Base-by-base conservation (phyloP, 1,140 invertebrate species). In the Chelonus insularis region DNA sequence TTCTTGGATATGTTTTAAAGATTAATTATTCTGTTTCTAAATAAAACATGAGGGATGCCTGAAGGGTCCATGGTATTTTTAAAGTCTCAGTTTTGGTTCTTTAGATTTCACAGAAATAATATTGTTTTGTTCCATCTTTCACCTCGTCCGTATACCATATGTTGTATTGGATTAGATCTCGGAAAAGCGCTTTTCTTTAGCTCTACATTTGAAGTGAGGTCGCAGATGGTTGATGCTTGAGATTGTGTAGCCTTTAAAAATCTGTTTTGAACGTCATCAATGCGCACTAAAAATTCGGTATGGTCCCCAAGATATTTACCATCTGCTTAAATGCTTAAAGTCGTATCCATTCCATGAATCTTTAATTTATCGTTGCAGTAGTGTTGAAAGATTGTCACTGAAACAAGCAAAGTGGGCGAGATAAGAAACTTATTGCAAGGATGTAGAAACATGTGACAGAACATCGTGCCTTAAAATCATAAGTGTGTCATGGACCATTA, bases 401-500 rank as follows among this genome's bases (percentile, higher is more conserved):
- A 37, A 37, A 9, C 9, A 11, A 12, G 4, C 8, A 37, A n/a
- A n/a, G 12, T 37, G 36, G n/a, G 36, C 12, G 7, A n/a, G n/a
- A 37, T n/a, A 37, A 37, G 18, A 18, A 48, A 32, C 21, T 50
- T 6, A 14, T 25, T 4, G 41, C 52, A 14, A 16, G 41, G 20
- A 14, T 11, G 51, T 32, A 32, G 36, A 18, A 21, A 23, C 18
- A 23, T 43, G 29, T 36, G 25, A 41, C 41, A 18, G 21, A 21
- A 36, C 18, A 12, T 47, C 18, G 50, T 41, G 37, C 50, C 37
- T 61, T 59, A 60, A 60, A 57, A 60, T 57, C 58, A n/a, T n/a
- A 37, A 72, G 71, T 72, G 72, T 70, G 71, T 71, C 69, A 72
- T 55, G 67, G 71, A 62, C 68, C 69, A 76, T 76, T 76, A 74